Evolutionary conservation across 2,888 invertebrate species (phyloP).

Genomic region (Tinea trinotella): DNA sequence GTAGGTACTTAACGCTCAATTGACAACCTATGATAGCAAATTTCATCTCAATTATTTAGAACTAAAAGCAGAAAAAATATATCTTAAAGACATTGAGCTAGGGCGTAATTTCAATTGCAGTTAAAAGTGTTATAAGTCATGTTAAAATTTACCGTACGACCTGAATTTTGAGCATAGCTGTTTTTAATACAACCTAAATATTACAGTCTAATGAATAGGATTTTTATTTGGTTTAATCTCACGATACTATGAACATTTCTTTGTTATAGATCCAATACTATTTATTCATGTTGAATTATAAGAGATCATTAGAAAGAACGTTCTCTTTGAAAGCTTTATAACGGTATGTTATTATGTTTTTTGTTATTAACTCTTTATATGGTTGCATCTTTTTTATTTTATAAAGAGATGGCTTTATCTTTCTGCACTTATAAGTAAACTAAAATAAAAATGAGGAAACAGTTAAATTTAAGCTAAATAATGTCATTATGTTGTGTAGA

Average conservation of each 20-base stretch:
- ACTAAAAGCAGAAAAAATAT: not conserved
- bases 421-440: too few species aligned
- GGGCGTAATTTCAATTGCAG: not conserved
- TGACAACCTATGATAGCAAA: too few species aligned
- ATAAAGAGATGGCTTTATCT: too few species aligned
- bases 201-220: slow-evolving; percentile 13
- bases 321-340: not conserved
- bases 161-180: slow-evolving; percentile 7
- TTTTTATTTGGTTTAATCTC: slow-evolving; percentile 14
- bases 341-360: not conserved
- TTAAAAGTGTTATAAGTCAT: not conserved
- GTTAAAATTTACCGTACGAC: not conserved
- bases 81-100: not conserved
- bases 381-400: too few species aligned
- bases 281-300: slow-evolving; percentile 5
- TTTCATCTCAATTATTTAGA: not conserved
- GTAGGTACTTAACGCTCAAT: not conserved
- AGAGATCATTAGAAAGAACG: not conserved
- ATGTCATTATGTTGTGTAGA: too few species aligned
- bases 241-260: slow-evolving; percentile 9
- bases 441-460: too few species aligned
- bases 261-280: not conserved
- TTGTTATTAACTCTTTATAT: too few species aligned
- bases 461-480: too few species aligned
- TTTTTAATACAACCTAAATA: slow-evolving; percentile 14